These are phyloP conservation scores for Tamias sibiricus DNA, from an alignment of 2,113 vertebrate species.

Conservation along the genomic window DNA sequence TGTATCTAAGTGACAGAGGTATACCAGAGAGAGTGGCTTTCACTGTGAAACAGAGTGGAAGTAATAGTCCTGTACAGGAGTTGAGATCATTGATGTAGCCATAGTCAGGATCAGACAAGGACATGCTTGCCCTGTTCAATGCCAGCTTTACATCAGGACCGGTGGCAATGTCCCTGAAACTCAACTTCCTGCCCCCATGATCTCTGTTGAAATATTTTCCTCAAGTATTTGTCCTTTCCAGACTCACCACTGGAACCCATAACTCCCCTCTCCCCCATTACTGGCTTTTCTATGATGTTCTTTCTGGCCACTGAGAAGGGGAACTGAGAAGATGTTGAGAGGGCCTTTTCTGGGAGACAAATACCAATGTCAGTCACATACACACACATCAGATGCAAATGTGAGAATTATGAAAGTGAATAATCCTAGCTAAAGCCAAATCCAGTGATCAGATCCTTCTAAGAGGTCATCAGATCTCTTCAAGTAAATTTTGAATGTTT, in stretches of 20 bases:
- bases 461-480: constrained; percentile 25
- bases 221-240: neutral
- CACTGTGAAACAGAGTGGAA: neutral
- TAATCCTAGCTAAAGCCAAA: constrained; percentile 52
- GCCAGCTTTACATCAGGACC: neutral
- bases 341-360: neutral
- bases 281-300: neutral
- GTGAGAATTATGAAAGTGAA: neutral
- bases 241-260: neutral
- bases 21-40: neutral
- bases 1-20: neutral
- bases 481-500: constrained; percentile 57
- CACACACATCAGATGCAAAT: neutral
- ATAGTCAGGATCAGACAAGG: neutral
- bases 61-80: neutral
- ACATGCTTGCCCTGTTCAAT: neutral
- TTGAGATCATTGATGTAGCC: neutral
- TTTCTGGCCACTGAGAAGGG: neutral
- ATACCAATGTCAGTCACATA: neutral
- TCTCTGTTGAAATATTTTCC: neutral
- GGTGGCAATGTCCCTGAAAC: neutral
- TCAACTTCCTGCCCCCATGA: neutral
- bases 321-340: neutral
- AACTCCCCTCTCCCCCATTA: neutral
- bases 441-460: constrained; percentile 32